Evolutionary conservation across 2,113 vertebrate genomes (phyloP), one percentile per base, ranked within the genome.

Genomic region (Gambusia affinis): DNA sequence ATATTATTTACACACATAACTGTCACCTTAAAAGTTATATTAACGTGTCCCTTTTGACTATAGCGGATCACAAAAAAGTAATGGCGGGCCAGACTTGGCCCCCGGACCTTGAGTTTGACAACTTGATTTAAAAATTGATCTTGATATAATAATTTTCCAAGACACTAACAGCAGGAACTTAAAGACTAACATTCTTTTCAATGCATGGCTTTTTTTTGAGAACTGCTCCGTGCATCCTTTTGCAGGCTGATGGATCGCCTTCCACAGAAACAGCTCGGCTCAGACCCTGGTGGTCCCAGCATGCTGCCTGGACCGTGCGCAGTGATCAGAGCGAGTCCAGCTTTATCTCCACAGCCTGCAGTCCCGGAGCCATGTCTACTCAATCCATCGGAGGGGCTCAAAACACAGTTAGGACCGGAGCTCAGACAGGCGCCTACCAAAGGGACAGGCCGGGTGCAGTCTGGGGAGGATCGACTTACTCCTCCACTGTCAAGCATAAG

Each of bases 181-280:
- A 8, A 24, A 54, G 10, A 24, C 51, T 24, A 15, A 54, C 5
- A 8, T 24, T 10, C 8, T 22, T 3, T 54, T 54, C 24, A 8
- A 54, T 54, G 22, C 19, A 54, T n/a, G 17, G 22, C 7, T 57
- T 57, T 24, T 54, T 54, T 22, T 54, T 8, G 22, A 54, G 6
- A 54, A 54, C 47, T 22, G 15, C 19, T 54, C 17, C 24, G 19
- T 19, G 47, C 17, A 22, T 19, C 0, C 5, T 74, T 12, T 74
- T 81, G 47, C 85, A 93, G 92, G 76, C 81, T 70, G 64, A 95
- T 95, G 94, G 93, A 95, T 88, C 68, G 12, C 39, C 76, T 66
- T 17, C 88, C 86, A 27, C 83, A 87, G 29, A 85, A 87, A 66
- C 78, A 80, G 60, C 79, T 82, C 74, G 63, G 82, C 75, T 29